Evolutionary conservation across 2,888 invertebrate species (phyloP).

Genomic region (Dorcus hopei): DNA sequence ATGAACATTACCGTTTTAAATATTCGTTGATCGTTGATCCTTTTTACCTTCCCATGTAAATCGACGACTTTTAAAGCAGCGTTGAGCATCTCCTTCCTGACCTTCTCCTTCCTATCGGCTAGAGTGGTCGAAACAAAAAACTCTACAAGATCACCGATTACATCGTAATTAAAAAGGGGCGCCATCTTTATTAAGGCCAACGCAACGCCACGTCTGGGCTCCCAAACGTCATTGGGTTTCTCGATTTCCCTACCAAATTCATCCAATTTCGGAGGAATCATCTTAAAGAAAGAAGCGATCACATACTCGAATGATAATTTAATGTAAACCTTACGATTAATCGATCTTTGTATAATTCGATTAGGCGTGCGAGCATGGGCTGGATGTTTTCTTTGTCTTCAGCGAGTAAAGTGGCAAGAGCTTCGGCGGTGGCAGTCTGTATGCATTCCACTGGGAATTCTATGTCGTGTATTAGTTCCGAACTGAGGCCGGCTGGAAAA

Average conservation of each 20-base stretch:
- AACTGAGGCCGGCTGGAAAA: conserved; percentile 53
- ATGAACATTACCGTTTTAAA: conserved; percentile 4
- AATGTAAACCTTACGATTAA: conserved; percentile 56
- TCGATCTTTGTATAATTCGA: conserved; percentile 73
- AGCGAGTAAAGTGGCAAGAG: conserved; percentile 67
- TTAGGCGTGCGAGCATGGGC: conserved; percentile 60
- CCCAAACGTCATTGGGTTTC: conserved; percentile 87
- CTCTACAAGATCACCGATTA: conserved; percentile 67
- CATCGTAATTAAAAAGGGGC: conserved; percentile 64
- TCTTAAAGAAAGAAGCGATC: conserved; percentile 42
- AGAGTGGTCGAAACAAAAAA: conserved; percentile 86
- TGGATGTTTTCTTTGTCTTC: conserved; percentile 55
- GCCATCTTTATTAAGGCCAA: conserved; percentile 78
- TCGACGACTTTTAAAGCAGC: conserved; percentile 92
- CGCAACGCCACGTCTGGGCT: conserved; percentile 84
- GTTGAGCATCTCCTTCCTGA: conserved; percentile 86
- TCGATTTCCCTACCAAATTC: conserved; percentile 87
- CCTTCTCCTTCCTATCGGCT: conserved; percentile 78
- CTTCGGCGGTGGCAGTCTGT: conserved; percentile 78
- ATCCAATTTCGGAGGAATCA: conserved; percentile 84
- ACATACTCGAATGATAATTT: neutral
- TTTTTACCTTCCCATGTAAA: conserved; percentile 79
- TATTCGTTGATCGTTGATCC: too few species aligned
- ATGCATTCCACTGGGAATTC: conserved; percentile 80
- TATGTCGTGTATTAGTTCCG: conserved; percentile 64